Conservation (phyloP, 2,113 vertebrate genomes). For the Sphaerodactylus townsendi region DNA sequence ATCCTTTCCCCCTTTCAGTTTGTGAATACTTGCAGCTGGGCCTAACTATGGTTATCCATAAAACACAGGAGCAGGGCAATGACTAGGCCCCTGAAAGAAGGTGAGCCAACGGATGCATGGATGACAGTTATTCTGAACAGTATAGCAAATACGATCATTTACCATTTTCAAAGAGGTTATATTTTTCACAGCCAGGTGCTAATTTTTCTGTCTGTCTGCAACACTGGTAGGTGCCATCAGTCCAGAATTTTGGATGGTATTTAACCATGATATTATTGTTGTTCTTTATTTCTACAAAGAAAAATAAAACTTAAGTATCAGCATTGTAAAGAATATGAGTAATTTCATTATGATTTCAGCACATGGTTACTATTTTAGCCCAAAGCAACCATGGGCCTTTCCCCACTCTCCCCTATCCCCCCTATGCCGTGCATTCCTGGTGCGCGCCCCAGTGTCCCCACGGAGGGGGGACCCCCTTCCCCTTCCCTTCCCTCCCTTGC, state of each 20-base stretch:
- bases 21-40: background rate
- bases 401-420: too few relatives aligned
- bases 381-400: background rate
- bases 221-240: constrained; percentile 90
- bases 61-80: background rate
- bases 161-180: constrained; percentile 88
- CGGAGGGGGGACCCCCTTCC: too few relatives aligned
- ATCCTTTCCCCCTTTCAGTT: background rate
- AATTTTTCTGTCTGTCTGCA: constrained; percentile 92
- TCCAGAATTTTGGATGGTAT: constrained; percentile 94
- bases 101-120: background rate
- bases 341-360: background rate
- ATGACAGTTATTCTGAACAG: background rate
- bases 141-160: constrained; percentile 52
- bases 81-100: background rate
- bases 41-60: background rate
- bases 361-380: background rate
- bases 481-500: too few relatives aligned
- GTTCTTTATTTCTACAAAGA: constrained; percentile 85
- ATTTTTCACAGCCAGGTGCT: constrained; percentile 91
- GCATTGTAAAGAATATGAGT: background rate
- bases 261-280: constrained; percentile 85
- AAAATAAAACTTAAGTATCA: background rate
- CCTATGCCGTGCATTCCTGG: too few relatives aligned
- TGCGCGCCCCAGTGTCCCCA: too few relatives aligned